Evolutionary conservation across 2,888 invertebrate species (phyloP), one percentile per base, ranked within the genome.

Genomic region (Drosophila imparisetae): DNA sequence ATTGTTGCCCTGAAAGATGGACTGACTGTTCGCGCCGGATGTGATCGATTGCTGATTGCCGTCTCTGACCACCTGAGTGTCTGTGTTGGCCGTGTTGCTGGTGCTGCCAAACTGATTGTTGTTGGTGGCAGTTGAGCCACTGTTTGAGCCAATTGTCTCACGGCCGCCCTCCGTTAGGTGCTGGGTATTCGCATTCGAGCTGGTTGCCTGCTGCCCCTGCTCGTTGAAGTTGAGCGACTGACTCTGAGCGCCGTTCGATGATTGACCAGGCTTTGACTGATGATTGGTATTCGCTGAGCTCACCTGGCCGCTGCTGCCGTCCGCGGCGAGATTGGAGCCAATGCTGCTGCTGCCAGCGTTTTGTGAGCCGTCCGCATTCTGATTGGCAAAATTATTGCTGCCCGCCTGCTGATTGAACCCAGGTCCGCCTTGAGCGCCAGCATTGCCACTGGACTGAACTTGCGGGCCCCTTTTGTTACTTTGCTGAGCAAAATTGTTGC

Each of bases 241-340:
- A 62, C 92, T 92, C 77, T 93, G 93, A 2, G 92, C 91, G 15
- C 79, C 83, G 58, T 92, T 92, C 7, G 70, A 54, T 66, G 72
- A 6, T 53, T 11, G 71, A 18, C 83, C 7, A 4, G 73, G 89
- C 24, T 84, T 61, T n/a, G 75, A 81, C 66, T 90, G 83, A n/a
- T 92, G 91, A n/a, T 90, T 89, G 0, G 91, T 91, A 70, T 93
- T 93, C 10, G 93, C 91, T 0, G 92, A 88, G 74, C 91, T 91
- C 15, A 92, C 66, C 68, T 93, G 93, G 1, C 92, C 93, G 5
- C 91, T 89, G 58, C 73, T 80, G 27, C 92, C 92, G 65, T 93
- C 91, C 30, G 75, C 60, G 3, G 91, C 92, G n/a, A 93, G 38
- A 45, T 93, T 93, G 0, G 92, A 91, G 21, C 92, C 77, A 45